Evolutionary conservation across 2,888 invertebrate genomes (phyloP).

Genomic region (Lomographa bimaculata): DNA sequence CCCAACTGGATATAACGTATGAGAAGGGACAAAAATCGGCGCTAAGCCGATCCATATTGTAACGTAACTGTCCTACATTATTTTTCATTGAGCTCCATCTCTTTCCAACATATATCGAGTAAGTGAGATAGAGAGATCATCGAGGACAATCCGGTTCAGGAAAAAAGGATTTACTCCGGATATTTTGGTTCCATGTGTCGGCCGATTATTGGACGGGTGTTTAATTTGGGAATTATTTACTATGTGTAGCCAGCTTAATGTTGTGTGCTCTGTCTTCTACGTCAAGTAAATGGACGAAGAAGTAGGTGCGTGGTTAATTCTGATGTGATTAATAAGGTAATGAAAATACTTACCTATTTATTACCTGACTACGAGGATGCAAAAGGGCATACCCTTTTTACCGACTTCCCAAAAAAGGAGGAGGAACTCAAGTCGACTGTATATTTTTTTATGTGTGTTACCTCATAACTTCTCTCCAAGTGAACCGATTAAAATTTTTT

Average conservation of each 20-base stretch:
- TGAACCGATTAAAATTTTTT: too few relatives aligned
- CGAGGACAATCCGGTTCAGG: slow-evolving; percentile 5
- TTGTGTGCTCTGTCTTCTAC: neutral
- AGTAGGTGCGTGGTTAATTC: too few relatives aligned
- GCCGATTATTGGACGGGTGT: slow-evolving; percentile 6
- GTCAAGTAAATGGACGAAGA: too few relatives aligned
- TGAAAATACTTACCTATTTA: neutral
- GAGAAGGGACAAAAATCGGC: slow-evolving; percentile 5
- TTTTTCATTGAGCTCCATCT: slow-evolving; percentile 4
- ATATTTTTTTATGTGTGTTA: too few relatives aligned
- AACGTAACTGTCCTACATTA: slow-evolving; percentile 3
- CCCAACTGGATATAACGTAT: slow-evolving; percentile 3
- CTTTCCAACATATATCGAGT: neutral
- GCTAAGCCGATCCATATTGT: slow-evolving; percentile 6
- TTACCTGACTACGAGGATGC: too few relatives aligned
- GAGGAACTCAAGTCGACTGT: too few relatives aligned
- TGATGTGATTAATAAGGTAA: too few relatives aligned
- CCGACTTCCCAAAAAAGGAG: too few relatives aligned
- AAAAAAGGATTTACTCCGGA: slow-evolving; percentile 7
- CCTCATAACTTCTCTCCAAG: too few relatives aligned
- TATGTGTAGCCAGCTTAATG: neutral
- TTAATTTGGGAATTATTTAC: slow-evolving; percentile 2
- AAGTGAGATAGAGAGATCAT: slow-evolving; percentile 3
- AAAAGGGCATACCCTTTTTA: too few relatives aligned
- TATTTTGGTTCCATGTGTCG: slow-evolving; percentile 8